Evolutionary conservation across 2,113 vertebrate genomes (phyloP), one percentile per base, ranked within the genome.

Genomic region (Hippocampus abdominalis): DNA sequence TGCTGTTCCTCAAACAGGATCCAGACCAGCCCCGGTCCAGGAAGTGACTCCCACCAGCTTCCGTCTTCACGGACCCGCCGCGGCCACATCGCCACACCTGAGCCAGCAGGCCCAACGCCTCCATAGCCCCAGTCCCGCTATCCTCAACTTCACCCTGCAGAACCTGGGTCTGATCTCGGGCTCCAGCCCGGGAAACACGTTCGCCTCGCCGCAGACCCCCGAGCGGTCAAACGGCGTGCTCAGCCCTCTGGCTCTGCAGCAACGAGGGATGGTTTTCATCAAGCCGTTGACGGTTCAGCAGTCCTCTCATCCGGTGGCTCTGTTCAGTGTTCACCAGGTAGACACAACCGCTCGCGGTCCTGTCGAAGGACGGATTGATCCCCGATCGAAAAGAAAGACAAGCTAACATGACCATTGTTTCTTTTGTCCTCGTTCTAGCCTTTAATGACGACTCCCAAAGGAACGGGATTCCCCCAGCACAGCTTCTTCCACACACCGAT

Each of bases 71-170:
- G 73, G 70, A 72, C 67, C 85, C 0, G 0, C 57, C 0, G 48
- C 72, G 2, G 54, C 71, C 8, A 59, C 92, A 90, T 93, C 94
- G n/a, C 86, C 90, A 0, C 89, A 86, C 60, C 27, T 89, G 63
- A 3, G 42, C 8, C 88, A 90, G 0, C 87, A 91, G 0, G 77
- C 87, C 73, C 92, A 86, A 11, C 84, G 90, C 18, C 46, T 88
- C 63, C 92, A 82, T 71, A 92, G 89, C 68, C 94, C 94, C 3
- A 94, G 93, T 69, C 93, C 95, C 0, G 94, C 95, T 56, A 90
- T 96, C 86, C 83, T 97, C 56, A 97, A 96, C 91, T 95, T 99
- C 76, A 95, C 95, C 4, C 85, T 99, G 73, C 96, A 97, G 68
- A 96, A 98, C 44, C 62, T 96, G 68, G 94, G 95, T 66, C 91